Base-by-base conservation (phyloP, 2,113 vertebrate genomes). In the Podiceps cristatus region DNA sequence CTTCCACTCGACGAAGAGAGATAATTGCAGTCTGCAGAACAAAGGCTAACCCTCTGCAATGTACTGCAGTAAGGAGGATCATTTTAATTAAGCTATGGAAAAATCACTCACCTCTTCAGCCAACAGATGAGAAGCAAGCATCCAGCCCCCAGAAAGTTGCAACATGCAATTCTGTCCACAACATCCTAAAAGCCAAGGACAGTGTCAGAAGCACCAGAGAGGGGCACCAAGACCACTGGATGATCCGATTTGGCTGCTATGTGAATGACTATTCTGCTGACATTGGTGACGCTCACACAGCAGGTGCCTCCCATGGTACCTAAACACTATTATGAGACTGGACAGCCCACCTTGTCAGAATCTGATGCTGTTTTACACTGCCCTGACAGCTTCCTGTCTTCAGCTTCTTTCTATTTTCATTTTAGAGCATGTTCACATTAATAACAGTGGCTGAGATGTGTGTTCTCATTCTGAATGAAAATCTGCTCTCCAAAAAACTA, bases 391-490 rank as follows among this genome's bases (percentile, higher is more conserved):
- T 90, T 59, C 67, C 82, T 78, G 64, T 62, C 58, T 81, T 53
- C 58, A 62, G 25, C 42, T 76, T 23, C 89, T 29, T 77, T 58
- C 60, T 68, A 1, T 55, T 88, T 90, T 80, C 28, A 19, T 92
- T 93, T 92, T 40, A 83, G 79, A 91, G n/a, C 52, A 16, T 24
- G 60, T 79, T 87, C 83, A 55, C 53, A 3, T 94, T 80, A 96
- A 58, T 56, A 95, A 56, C 42, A 47, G 77, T 12, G 59, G 52
- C 66, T 89, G 76, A 87, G 66, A 90, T 88, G 33, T 63, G 55
- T 90, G 52, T 81, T 93, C 90, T 93, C 47, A 47, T 95, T 96
- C 88, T 63, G 83, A 97, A 96, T 90, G 59, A 96, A 96, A 96
- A 96, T 91, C 90, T 91, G 83, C 50, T 96, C 80, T 86, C 93